A percentile compares a stretch with the other conserved stretches of the same genome.
These are phyloP conservation scores for Caenorhabditis sinica DNA, from an alignment of 2,888 invertebrate genomes.

Conservation along the genomic window DNA sequence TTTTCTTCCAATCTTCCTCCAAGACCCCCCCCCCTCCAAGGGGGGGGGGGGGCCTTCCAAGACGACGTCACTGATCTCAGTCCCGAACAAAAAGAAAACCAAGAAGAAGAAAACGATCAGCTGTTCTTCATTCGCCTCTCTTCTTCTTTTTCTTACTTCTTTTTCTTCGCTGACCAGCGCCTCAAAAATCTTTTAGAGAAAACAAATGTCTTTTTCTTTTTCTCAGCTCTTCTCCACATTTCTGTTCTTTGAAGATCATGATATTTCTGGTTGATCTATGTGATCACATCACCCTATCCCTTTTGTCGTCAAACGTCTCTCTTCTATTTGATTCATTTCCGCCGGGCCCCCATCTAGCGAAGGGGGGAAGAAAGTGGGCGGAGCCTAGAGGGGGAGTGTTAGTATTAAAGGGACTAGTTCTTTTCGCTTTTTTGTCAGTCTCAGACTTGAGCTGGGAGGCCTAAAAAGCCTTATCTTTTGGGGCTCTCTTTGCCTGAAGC, in stretches of 20 bases:
- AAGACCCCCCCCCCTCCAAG: too few species aligned
- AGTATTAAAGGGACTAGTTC: constrained; percentile 12
- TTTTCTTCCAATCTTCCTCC: neutral
- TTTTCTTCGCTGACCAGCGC: constrained; percentile 1
- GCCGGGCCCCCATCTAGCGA: constrained; percentile 21
- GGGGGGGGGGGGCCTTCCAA: too few species aligned
- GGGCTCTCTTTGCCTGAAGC: neutral
- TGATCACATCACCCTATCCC: constrained; percentile 18
- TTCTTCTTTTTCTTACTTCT: neutral
- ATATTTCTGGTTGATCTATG: constrained; percentile 10
- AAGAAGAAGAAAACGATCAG: constrained; percentile 31
- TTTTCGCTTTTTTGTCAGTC: constrained; percentile 10
- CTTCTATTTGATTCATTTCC: constrained; percentile 20
- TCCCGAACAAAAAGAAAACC: constrained; percentile 36
- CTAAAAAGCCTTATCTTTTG: neutral
- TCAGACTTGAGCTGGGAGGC: too few species aligned
- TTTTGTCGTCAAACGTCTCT: constrained; percentile 21
- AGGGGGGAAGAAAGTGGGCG: constrained; percentile 30
- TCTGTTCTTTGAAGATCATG: constrained; percentile 55
- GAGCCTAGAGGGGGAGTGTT: neutral
- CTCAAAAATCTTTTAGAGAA: constrained; percentile 19
- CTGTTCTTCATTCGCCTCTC: constrained; percentile 22
- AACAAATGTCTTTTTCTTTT: neutral
- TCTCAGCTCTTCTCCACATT: neutral
- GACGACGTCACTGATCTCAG: constrained; percentile 42